Conservation (phyloP, 2,888 invertebrate genomes). For the Heterodera filipjevi region DNA sequence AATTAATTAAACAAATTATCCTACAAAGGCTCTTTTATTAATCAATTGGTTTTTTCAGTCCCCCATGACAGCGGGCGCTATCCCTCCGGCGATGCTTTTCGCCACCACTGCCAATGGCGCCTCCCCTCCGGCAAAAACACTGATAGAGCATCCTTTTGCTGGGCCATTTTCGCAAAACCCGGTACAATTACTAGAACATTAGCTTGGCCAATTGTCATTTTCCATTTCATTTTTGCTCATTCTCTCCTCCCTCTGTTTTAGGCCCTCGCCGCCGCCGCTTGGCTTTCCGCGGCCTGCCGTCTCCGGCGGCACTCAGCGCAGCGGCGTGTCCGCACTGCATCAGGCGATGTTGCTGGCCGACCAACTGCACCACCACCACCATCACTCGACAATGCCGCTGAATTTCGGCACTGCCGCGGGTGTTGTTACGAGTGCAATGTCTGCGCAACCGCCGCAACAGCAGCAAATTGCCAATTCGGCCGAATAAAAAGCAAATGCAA, state of each 20-base stretch:
- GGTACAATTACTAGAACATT: neutral
- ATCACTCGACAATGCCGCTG: neutral
- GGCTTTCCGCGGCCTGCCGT: constrained; percentile 11
- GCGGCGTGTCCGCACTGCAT: constrained; percentile 1
- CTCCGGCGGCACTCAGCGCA: neutral
- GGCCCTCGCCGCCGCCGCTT: constrained; percentile 16
- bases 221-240: neutral
- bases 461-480: constrained; percentile 4
- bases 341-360: constrained; percentile 12
- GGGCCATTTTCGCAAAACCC: constrained; percentile 6
- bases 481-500: neutral
- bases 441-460: constrained; percentile 7
- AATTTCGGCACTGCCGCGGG: neutral
- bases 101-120: neutral
- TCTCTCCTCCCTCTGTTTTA: neutral
- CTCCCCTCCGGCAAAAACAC: constrained; percentile 3
- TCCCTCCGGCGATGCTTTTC: neutral
- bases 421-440: neutral
- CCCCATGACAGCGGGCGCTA: neutral
- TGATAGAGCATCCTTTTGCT: constrained; percentile 1
- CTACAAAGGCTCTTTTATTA: too few relatives aligned
- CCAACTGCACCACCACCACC: neutral
- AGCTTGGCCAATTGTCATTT: neutral
- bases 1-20: too few relatives aligned
- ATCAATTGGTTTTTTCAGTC: neutral